Base-by-base conservation (phyloP, 2,888 invertebrate genomes). In the Byasa hedistus region DNA sequence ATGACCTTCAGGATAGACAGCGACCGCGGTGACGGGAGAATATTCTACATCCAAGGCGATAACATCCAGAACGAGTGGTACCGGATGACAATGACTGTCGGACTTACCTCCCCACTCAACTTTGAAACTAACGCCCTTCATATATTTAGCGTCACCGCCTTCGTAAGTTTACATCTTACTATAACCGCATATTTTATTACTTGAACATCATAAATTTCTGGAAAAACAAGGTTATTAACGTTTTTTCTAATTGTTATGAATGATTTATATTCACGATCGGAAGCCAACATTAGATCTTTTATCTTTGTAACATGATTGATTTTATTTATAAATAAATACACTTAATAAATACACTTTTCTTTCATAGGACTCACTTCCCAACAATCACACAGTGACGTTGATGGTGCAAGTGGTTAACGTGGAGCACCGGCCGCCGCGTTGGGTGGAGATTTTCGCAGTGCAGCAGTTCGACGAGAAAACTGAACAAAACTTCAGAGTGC, bases 321-420 rank as follows among this genome's bases (percentile, higher is more conserved):
- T 27, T 7, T 27, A 27, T 1, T 7, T 10, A 32, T 10, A 10
- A 27, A 27, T 27, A 27, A 27, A 7, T 7, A 27, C 10, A 32
- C 8, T 32, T 32, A 32, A 32, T 10, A 10, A 32, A 32, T 8
- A 10, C 32, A 32, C 32, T 32, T 32, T 32, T 32, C 4, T 27
- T 10, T 32, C 32, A 51, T 72, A 93, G 93, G 91, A 92, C 72
- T 86, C 91, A 17, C 73, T 78, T 0, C 79, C 84, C 23, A 90
- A 93, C 74, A 77, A 72, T 51, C 86, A 89, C 70, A 82, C 86
- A 10, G 87, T 89, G 3, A 86, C 87, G 0, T 78, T 92, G 68
- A 90, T 93, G 79, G 88, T 94, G 1, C 86, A 92, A 84, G 94
- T 94, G 1, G 82, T 85, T 22, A 94, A 94, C 75, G 83, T 93